Evolutionary conservation across 2,888 invertebrate genomes (phyloP).

Genomic region (Melanostoma mellinum): DNA sequence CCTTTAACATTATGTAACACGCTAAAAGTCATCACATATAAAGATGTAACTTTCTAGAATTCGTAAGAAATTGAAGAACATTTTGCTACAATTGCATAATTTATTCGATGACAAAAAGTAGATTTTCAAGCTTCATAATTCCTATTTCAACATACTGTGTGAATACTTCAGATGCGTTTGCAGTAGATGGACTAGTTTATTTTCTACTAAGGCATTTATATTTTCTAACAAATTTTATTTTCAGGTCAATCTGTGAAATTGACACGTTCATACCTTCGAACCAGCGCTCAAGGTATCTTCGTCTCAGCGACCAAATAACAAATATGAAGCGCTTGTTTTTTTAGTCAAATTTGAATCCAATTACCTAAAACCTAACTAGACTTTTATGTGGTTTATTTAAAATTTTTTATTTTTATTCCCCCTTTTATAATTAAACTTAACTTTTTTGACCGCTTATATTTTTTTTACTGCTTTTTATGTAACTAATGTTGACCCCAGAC

Average conservation of each 20-base stretch:
- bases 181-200: conserved; percentile 2
- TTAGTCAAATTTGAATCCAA: not conserved
- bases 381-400: not conserved
- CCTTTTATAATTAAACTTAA: not conserved
- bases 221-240: conserved; percentile 52
- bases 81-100: no score
- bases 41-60: no score
- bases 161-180: conserved; percentile 4
- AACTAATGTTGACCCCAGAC: conserved; percentile 7
- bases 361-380: not conserved
- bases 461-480: conserved; percentile 7
- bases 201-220: conserved; percentile 9
- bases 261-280: conserved; percentile 80
- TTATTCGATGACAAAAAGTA: no score
- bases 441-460: conserved; percentile 14
- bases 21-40: no score
- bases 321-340: conserved; percentile 40
- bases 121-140: not conserved
- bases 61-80: no score
- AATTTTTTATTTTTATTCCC: not conserved
- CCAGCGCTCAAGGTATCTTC: conserved; percentile 80
- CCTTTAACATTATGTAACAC: no score
- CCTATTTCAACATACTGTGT: conserved; percentile 21
- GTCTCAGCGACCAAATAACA: conserved; percentile 41
- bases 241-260: conserved; percentile 77